Evolutionary conservation across 2,888 invertebrate species (phyloP), one percentile per base, ranked within the genome.

Genomic region (Bedellia somnulentella): DNA sequence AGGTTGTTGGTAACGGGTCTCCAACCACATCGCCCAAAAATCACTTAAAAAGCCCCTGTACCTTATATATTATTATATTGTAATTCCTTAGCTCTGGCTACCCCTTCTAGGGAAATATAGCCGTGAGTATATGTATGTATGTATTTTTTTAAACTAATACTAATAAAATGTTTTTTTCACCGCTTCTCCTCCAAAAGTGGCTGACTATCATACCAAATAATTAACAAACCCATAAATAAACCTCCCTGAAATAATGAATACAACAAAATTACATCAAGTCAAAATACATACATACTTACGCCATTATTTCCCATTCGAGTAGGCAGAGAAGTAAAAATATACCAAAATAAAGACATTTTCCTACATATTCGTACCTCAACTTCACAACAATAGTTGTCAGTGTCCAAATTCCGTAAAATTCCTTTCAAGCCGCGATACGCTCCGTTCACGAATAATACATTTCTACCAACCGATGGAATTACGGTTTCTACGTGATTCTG

Each of bases 401-500:
- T 84, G 43, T 92, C 78, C 0, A 96, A 70, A 24, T 78, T 70
- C 30, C 79, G 71, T 1, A 96, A 67, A 0, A 73, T 57, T 0
- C 91, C 94, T 21, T 63, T 71, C 31, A 71, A 58, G 0, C 89
- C 92, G n/a, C 90, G 75, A 58, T 94, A 89, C 0, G 89, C 89
- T 1, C 97, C 97, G 66, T 93, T 93, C 3, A 97, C 86, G 35
- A 97, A 83, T 34, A 84, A 57, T 5, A 98, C 86, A 4, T 71
- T 49, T 31, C 89, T 81, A 17, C 94, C 95, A 29, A 87, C 66
- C 0, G 91, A 88, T 1, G 99, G 99, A 45, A 99, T 93, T 2
- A 99, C 97, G 0, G 97, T 98, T 61, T 99, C 96, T 35, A 98
- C 58, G 58, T 97, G 90, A 30, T 85, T 86, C 78, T 92, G 80